phyloP scores from a whole-genome alignment of 2,113 vertebrate species.

The Pelusios castaneus region DNA sequence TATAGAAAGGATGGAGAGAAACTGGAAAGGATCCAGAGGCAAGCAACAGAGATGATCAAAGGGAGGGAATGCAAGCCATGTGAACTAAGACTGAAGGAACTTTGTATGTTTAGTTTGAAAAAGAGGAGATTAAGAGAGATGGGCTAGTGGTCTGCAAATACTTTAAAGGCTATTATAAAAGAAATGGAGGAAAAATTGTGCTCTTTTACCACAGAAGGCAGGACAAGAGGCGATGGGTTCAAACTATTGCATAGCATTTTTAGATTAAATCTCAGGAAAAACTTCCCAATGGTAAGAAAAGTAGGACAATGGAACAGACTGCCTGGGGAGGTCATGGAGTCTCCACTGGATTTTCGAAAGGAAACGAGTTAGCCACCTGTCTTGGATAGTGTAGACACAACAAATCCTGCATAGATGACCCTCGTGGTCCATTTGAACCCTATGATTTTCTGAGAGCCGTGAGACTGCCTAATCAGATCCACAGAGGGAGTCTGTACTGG shows the following conservation, averaged over 20 bases:
- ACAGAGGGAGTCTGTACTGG: slow-evolving; percentile 16
- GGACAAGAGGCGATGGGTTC: not conserved
- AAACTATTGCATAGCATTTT: not conserved
- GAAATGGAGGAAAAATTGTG: not conserved
- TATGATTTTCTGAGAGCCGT: not conserved
- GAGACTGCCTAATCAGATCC: not conserved
- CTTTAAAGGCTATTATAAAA: not conserved
- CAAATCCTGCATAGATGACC: not conserved
- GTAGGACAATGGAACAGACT: not conserved
- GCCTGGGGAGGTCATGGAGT: not conserved
- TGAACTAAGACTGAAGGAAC: not conserved
- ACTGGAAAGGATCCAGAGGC: not conserved
- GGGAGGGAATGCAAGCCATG: not conserved
- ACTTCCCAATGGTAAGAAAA: not conserved
- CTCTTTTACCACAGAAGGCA: not conserved
- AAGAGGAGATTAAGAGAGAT: not conserved
- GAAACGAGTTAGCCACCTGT: not conserved
- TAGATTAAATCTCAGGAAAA: not conserved
- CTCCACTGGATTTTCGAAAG: not conserved
- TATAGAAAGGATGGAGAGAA: not conserved
- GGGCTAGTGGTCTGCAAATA: not conserved
- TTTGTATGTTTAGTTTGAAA: not conserved
- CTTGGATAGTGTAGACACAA: not conserved
- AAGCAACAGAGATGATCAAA: not conserved
- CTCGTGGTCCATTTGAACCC: not conserved